phyloP scores from a whole-genome alignment of 2,888 invertebrate species.

The Himalopsyche tibetana region DNA sequence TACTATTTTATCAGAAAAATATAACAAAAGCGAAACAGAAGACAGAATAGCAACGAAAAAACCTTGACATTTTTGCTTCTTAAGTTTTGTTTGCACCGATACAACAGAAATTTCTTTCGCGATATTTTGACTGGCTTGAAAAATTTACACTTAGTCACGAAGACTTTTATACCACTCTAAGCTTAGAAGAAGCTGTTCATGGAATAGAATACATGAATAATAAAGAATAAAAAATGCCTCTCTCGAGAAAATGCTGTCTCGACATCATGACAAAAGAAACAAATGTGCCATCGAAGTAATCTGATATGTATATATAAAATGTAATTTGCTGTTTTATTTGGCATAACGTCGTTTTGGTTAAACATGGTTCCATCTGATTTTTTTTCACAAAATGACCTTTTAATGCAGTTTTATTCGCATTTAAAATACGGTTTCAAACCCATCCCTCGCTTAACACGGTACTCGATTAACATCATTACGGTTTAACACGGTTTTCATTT shows the following conservation, averaged over 20 bases:
- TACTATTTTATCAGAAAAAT: too few relatives aligned
- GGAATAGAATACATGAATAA: slow-evolving; percentile 60
- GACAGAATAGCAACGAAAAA: too few relatives aligned
- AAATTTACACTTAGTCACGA: slow-evolving; percentile 56
- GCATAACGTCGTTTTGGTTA: too few relatives aligned
- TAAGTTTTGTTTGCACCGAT: neutral
- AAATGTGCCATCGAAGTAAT: neutral
- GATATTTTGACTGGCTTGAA: slow-evolving; percentile 19
- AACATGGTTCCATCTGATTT: too few relatives aligned
- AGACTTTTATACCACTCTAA: slow-evolving; percentile 32
- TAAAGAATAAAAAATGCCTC: slow-evolving; percentile 49
- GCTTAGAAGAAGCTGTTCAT: slow-evolving; percentile 43
- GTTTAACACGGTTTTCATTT: too few relatives aligned
- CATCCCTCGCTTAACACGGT: too few relatives aligned
- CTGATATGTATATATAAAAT: neutral
- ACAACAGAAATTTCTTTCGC: slow-evolving; percentile 37
- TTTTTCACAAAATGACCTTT: too few relatives aligned
- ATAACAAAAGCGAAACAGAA: too few relatives aligned
- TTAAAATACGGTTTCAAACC: too few relatives aligned
- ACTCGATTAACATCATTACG: too few relatives aligned
- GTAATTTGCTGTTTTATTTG: neutral
- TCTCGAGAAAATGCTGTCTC: neutral
- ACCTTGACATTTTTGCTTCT: slow-evolving; percentile 1
- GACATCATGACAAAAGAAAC: neutral
- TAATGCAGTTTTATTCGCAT: too few relatives aligned